A percentile compares a stretch with the other conserved stretches of the same genome.
Evolutionary conservation across 2,888 invertebrate species (phyloP).

Genomic region (Melitaea athalia): DNA sequence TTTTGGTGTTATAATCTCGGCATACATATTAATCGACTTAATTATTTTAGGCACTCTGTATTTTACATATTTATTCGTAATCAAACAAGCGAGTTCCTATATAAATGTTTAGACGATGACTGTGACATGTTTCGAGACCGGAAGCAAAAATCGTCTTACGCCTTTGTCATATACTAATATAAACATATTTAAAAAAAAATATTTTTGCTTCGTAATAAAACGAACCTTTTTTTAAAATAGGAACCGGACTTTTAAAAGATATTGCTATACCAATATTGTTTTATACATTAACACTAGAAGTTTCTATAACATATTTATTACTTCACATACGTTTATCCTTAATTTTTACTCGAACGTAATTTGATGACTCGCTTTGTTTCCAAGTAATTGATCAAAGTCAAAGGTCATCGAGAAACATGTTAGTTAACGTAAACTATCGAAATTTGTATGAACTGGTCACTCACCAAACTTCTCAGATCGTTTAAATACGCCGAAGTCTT

Average conservation of each 20-base stretch:
- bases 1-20: constrained; percentile 78
- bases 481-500: constrained; percentile 7
- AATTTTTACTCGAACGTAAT: background rate
- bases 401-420: constrained; percentile 15
- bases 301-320: background rate
- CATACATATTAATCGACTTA: constrained; percentile 44
- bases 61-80: constrained; percentile 24
- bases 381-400: background rate
- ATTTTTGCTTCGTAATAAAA: too few relatives aligned
- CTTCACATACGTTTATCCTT: constrained; percentile 2
- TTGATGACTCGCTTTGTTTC: constrained; percentile 1
- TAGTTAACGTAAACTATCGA: constrained; percentile 32
- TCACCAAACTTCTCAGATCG: background rate
- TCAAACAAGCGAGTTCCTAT: constrained; percentile 6
- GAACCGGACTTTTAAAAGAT: too few relatives aligned
- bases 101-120: background rate
- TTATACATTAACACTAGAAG: background rate
- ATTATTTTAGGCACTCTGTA: constrained; percentile 50
- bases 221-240: too few relatives aligned
- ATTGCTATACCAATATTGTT: background rate
- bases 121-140: constrained; percentile 1
- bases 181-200: too few relatives aligned
- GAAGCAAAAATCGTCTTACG: background rate
- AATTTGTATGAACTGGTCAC: constrained; percentile 45
- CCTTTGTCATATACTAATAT: background rate